Base-by-base conservation (phyloP, 1,140 invertebrate species). In the Vollenhovia emeryi region DNA sequence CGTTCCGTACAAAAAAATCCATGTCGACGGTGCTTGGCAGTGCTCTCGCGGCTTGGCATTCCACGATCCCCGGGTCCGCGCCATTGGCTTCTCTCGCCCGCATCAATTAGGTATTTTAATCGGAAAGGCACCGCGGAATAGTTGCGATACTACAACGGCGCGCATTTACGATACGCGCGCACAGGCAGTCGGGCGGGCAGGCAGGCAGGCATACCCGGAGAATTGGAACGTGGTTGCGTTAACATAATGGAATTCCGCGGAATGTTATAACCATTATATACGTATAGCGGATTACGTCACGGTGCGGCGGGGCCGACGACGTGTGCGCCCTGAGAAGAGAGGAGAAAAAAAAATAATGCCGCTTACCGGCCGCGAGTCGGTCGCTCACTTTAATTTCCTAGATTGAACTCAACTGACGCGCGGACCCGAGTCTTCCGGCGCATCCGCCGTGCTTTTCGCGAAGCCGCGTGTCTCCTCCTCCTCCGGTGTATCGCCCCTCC, bases 191-290 rank as follows among this genome's bases (percentile, higher is more conserved):
- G 24, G 62, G 48, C 68, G 33, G 30, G 79, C 80, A 24, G 30
- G 79, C 80, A 24, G n/a, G 68, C 84, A 85, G 82, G 86, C 84
- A 88, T 84, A 59, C 86, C 84, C 86, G 55, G 89, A 91, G 89
- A 91, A 91, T 89, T 91, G 87, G 90, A 91, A 91, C 89, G 89
- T 88, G 87, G 89, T 90, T 90, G 87, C 90, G 89, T 91, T 91
- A 91, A 90, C 88, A 91, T 91, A 91, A 91, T 91, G 90, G 90
- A 91, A 91, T 91, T 90, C 88, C 88, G 83, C 87, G 90, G 90
- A 91, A 91, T 91, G 90, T 91, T 91, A 91, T 91, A 86, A 87
- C 90, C 87, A 91, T 91, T 91, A 91, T 91, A 91, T 91, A 90
- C 87, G 71, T 90, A 82, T 43, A 83, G 45, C 87, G 78, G 89